A percentile compares a stretch with the other conserved stretches of the same genome.
phyloP scores from a whole-genome alignment of 2,113 vertebrate species.

The Rhinichthys klamathensis region DNA sequence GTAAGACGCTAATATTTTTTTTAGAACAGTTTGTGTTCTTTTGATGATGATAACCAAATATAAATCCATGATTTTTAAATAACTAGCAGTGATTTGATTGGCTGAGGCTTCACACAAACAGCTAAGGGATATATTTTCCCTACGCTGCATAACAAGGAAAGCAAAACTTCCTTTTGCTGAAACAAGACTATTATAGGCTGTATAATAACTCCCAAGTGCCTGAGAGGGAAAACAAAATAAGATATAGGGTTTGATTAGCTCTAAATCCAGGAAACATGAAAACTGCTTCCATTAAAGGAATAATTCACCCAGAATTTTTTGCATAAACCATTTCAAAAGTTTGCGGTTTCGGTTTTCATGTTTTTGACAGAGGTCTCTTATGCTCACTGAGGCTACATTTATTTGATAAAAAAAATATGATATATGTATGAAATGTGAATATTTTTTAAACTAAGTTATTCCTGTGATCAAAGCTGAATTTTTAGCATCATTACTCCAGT shows the following conservation, averaged over 20 bases:
- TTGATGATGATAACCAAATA: not conserved
- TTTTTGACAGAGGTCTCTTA: too few relatives aligned
- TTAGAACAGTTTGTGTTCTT: not conserved
- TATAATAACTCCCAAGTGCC: conserved; percentile 47
- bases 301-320: not conserved
- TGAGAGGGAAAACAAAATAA: conserved; percentile 43
- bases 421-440: too few relatives aligned
- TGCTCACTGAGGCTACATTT: not conserved
- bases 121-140: conserved; percentile 53
- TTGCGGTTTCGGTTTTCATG: too few relatives aligned
- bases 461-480: not conserved
- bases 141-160: conserved; percentile 51
- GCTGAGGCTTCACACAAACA: not conserved
- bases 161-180: conserved; percentile 55
- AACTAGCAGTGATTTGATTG: conserved; percentile 43
- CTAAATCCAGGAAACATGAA: not conserved
- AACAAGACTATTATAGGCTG: conserved; percentile 46
- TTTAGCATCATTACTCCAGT: not conserved
- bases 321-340: not conserved
- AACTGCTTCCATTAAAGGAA: not conserved
- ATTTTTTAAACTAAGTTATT: not conserved
- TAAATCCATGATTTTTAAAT: not conserved
- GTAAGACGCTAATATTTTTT: not conserved
- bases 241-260: conserved; percentile 8
- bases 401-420: too few relatives aligned